Percentiles rank a stretch among this genome's conserved stretches.
Conservation (phyloP, 2,113 vertebrate genomes). For the Orthonyx spaldingii region DNA sequence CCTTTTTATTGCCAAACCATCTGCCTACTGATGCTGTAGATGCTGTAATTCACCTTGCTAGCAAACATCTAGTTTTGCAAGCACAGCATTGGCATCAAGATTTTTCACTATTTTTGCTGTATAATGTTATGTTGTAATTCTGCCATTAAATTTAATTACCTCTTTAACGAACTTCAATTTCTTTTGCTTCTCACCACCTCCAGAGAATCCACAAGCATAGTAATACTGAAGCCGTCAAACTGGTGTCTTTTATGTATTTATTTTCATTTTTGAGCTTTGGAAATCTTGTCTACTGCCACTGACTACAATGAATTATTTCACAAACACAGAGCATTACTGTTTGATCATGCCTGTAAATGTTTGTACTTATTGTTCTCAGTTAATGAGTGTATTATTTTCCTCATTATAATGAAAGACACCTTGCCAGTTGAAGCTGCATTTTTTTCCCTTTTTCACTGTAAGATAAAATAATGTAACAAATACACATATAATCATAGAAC, state of each 20-base stretch:
- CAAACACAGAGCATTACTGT: not conserved
- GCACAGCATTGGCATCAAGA: not conserved
- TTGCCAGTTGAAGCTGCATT: not conserved
- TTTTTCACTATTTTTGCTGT: not conserved
- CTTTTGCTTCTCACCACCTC: not conserved
- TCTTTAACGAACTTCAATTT: not conserved
- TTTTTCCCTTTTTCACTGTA: not conserved
- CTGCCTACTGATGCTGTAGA: not conserved
- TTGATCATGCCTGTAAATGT: not conserved
- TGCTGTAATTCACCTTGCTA: not conserved
- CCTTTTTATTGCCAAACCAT: not conserved
- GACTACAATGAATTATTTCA: not conserved
- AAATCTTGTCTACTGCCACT: not conserved
- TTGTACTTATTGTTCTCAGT: not conserved
- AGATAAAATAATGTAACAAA: not conserved
- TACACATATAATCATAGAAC: not conserved
- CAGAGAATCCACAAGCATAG: not conserved
- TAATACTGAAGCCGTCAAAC: not conserved
- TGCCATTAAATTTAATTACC: not conserved
- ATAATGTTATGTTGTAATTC: not conserved
- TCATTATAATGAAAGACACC: not conserved
- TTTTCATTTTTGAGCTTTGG: not conserved
- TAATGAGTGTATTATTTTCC: not conserved
- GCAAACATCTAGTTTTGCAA: not conserved
- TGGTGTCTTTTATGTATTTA: not conserved